Percentiles rank a stretch among this genome's conserved stretches.
Evolutionary conservation across 2,888 invertebrate species (phyloP).

Genomic region (Athrips mouffetella): DNA sequence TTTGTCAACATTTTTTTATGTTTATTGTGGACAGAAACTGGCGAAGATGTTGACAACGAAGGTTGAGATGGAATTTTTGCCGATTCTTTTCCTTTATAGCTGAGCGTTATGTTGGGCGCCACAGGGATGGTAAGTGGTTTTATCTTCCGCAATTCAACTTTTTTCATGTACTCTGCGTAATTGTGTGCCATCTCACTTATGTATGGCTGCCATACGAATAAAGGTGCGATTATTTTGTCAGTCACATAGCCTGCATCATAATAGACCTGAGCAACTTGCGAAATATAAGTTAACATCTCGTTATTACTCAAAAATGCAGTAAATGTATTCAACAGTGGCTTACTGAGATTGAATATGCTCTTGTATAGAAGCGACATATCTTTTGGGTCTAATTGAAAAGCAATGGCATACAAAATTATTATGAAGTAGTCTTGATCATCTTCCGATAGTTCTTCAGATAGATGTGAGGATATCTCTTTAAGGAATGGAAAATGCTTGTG

Average conservation of each 20-base stretch:
- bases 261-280: conserved; percentile 61
- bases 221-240: conserved; percentile 67
- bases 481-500: conserved; percentile 55
- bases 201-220: conserved; percentile 68
- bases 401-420: conserved; percentile 54
- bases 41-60: conserved; percentile 41
- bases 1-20: conserved; percentile 57
- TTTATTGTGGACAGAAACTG: conserved; percentile 43
- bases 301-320: conserved; percentile 64
- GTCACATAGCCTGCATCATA: conserved; percentile 74
- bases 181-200: conserved; percentile 61
- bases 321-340: conserved; percentile 49
- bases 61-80: conserved; percentile 10
- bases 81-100: conserved; percentile 32
- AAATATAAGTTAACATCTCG: conserved; percentile 61
- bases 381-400: conserved; percentile 50
- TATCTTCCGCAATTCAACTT: conserved; percentile 45
- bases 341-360: conserved; percentile 64
- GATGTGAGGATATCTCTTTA: conserved; percentile 40
- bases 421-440: conserved; percentile 58
- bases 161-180: conserved; percentile 53
- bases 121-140: conserved; percentile 56
- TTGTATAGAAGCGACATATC: conserved; percentile 55
- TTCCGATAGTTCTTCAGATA: conserved; percentile 47
- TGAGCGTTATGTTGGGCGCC: conserved; percentile 50